These are phyloP conservation scores for Rhegmatorhina hoffmannsi DNA, from an alignment of 2,113 vertebrate species.

Conservation along the genomic window DNA sequence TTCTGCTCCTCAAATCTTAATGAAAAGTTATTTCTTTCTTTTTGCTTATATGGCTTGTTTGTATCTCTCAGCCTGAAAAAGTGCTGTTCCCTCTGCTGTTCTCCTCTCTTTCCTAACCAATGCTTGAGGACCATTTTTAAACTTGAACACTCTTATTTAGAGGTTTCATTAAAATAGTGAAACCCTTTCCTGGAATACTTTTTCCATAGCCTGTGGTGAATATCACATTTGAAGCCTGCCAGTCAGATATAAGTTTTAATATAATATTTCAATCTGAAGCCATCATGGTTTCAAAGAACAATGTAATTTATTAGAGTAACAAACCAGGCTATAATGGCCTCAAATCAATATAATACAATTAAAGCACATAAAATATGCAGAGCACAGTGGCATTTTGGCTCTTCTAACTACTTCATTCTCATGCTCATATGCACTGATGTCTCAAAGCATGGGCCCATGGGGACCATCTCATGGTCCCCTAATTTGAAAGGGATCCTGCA, in stretches of 20 bases:
- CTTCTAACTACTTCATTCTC: constrained; percentile 37
- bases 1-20: background rate
- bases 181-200: background rate
- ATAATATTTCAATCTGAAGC: constrained; percentile 32
- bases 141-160: background rate
- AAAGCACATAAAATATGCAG: constrained; percentile 65
- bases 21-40: background rate
- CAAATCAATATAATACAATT: constrained; percentile 65
- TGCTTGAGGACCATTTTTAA: background rate
- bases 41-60: background rate
- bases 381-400: constrained; percentile 51
- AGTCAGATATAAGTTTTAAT: constrained; percentile 21
- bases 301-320: constrained; percentile 62
- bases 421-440: background rate
- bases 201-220: background rate
- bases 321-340: constrained; percentile 60
- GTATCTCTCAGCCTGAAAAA: background rate
- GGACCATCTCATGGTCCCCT: background rate
- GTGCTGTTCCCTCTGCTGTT: background rate
- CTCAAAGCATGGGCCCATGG: background rate
- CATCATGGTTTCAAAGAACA: constrained; percentile 53
- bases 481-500: constrained; percentile 17
- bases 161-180: background rate
- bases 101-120: background rate
- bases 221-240: constrained; percentile 11